Conservation (phyloP, 2,113 vertebrate species). For the Ardeotis arabs region DNA sequence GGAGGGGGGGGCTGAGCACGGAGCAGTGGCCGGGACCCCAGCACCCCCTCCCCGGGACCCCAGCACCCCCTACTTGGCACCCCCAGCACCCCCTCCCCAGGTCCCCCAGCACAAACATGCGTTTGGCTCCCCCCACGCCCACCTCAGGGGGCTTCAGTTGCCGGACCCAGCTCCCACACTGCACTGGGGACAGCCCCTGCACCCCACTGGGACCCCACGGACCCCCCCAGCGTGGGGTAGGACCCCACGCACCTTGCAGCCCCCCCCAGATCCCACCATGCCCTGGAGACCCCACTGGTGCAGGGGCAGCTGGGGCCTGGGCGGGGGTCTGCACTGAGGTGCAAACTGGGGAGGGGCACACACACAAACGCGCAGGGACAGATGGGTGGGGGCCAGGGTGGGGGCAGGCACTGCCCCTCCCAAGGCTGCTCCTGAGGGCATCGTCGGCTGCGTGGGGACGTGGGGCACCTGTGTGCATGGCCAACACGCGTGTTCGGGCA, state of each 20-base stretch:
- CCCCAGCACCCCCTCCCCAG: no score
- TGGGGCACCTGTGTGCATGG: rapidly evolving
- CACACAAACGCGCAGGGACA: no score
- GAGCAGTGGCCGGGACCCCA: rapidly evolving
- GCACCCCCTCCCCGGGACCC: not conserved
- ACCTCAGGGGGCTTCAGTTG: not conserved
- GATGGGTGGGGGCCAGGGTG: no score
- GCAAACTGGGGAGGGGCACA: no score
- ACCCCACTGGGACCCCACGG: not conserved
- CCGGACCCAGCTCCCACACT: not conserved
- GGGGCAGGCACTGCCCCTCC: no score
- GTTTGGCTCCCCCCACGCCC: not conserved
- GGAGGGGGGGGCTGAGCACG: not conserved
- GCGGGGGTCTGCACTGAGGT: no score
- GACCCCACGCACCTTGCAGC: no score
- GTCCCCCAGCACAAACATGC: no score
- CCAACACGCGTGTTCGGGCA: not conserved
- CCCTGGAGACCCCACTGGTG: no score
- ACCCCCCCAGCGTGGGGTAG: not conserved
- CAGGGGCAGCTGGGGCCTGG: no score
- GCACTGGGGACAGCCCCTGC: not conserved
- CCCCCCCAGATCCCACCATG: not conserved
- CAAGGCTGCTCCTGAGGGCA: no score
- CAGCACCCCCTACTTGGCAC: not conserved
- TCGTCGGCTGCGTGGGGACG: no score